These are phyloP conservation scores for Prinia subflava DNA, from an alignment of 2,113 vertebrate species.

Conservation along the genomic window DNA sequence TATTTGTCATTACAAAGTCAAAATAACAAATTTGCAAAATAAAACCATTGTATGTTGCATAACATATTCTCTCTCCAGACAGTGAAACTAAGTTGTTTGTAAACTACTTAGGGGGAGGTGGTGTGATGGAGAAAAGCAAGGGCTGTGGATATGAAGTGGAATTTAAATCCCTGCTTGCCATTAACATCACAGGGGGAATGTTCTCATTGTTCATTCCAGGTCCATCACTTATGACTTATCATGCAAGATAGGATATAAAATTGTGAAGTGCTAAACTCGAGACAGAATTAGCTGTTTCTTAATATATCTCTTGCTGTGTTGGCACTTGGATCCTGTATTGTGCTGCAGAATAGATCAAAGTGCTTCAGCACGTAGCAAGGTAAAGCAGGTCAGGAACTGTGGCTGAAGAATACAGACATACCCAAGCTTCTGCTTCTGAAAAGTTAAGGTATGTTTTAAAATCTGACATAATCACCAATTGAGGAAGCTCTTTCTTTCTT, in stretches of 20 bases:
- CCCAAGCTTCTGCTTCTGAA: background rate
- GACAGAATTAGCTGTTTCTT: background rate
- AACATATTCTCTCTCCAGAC: background rate
- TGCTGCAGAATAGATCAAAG: background rate
- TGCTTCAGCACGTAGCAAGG: background rate
- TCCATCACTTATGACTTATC: background rate
- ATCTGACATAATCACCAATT: background rate
- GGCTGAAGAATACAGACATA: background rate
- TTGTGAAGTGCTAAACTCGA: background rate
- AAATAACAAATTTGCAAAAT: background rate
- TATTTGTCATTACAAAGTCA: background rate
- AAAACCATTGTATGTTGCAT: background rate
- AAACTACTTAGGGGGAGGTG: background rate
- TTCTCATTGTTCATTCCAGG: background rate
- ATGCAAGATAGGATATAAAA: background rate
- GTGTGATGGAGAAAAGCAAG: background rate
- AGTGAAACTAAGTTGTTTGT: background rate
- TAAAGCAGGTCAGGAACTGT: slow-evolving; percentile 17
- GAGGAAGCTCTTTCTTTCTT: accelerated
- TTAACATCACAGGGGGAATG: background rate
- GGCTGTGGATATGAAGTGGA: background rate
- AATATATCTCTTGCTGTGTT: background rate
- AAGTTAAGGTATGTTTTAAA: background rate
- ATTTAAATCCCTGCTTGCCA: background rate
- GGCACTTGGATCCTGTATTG: background rate